Base-by-base conservation (phyloP, 2,888 invertebrate species). In the Pachliopta kotzebuea region DNA sequence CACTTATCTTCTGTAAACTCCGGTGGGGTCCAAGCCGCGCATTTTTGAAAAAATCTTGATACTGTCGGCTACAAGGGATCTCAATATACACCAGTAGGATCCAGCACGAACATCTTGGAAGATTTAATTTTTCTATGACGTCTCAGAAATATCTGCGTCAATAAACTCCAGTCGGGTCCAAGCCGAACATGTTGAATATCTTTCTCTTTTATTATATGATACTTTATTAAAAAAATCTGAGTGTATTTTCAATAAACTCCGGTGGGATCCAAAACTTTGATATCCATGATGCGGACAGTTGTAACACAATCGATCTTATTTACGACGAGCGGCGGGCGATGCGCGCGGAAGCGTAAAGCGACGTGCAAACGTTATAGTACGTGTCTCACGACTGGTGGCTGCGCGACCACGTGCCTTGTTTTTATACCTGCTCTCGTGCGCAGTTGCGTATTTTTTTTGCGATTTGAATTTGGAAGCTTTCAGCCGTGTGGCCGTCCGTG, bases 391-490 rank as follows among this genome's bases (percentile, higher is more conserved):
- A 90, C 90, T 91, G 85, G 74, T 81, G 81, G 77, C 77, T 72
- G 75, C 72, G 76, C 73, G 75, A 75, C 78, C 90, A 90, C 89
- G 90, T 90, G 89, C 85, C 81, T 74, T 72, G 71, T 78, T 84
- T 90, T 84, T 90, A 90, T 89, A 89, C 75, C 79, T 77, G 75
- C 77, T 81, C 82, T 83, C 81, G 83, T 70, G 81, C 76, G 80
- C 84, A 80, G 78, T 85, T 83, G 88, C 86, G 83, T 81, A 86
- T 90, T 87, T 89, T 83, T 89, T 91, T 88, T 82, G 89, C 88
- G 82, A 85, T 86, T 86, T 78, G 83, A 89, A 86, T 90, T 90
- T 88, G 87, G 89, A 87, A 88, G 89, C 88, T 90, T 90, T 89
- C 88, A 88, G 89, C 85, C 82, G 85, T 84, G 86, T 86, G 87